Conservation (phyloP, 2,888 invertebrate genomes). For the Lasioglossum malachurum region DNA sequence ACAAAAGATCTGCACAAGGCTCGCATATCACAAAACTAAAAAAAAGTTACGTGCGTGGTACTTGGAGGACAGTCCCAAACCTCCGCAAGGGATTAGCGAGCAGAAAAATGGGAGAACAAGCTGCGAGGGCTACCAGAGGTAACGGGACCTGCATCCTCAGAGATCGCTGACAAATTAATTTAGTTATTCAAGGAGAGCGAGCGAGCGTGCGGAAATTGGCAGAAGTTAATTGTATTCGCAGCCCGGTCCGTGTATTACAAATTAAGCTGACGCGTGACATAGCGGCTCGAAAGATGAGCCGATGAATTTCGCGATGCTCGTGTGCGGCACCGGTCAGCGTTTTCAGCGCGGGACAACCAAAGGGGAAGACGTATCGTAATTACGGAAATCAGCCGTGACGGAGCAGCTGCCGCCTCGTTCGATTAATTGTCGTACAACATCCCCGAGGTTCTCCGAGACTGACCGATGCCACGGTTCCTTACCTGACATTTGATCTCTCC, state of each 20-base stretch:
- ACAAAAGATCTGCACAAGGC: too few relatives aligned
- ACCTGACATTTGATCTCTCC: slow-evolving; percentile 41
- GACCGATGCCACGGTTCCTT: slow-evolving; percentile 31
- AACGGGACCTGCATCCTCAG: not conserved
- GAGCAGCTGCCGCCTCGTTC: slow-evolving; percentile 59
- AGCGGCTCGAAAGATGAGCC: slow-evolving; percentile 10
- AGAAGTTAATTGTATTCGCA: slow-evolving; percentile 28
- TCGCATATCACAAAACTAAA: too few relatives aligned
- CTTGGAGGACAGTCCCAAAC: too few relatives aligned
- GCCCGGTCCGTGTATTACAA: slow-evolving; percentile 22
- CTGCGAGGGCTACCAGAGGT: not conserved
- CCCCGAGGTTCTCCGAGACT: slow-evolving; percentile 30
- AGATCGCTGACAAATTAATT: slow-evolving; percentile 37
- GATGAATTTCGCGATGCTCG: slow-evolving; percentile 36
- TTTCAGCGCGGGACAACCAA: slow-evolving; percentile 42
- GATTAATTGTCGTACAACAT: slow-evolving; percentile 60
- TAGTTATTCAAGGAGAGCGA: not conserved
- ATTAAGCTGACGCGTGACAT: slow-evolving; percentile 47
- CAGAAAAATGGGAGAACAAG: not conserved
- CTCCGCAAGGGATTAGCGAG: not conserved
- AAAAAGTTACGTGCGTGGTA: too few relatives aligned
- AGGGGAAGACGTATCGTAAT: slow-evolving; percentile 59
- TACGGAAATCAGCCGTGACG: slow-evolving; percentile 65
- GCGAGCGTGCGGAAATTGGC: slow-evolving; percentile 17
- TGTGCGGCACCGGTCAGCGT: slow-evolving; percentile 10